phyloP scores from a whole-genome alignment of 2,888 invertebrate species.

The Polydesmus complanatus region DNA sequence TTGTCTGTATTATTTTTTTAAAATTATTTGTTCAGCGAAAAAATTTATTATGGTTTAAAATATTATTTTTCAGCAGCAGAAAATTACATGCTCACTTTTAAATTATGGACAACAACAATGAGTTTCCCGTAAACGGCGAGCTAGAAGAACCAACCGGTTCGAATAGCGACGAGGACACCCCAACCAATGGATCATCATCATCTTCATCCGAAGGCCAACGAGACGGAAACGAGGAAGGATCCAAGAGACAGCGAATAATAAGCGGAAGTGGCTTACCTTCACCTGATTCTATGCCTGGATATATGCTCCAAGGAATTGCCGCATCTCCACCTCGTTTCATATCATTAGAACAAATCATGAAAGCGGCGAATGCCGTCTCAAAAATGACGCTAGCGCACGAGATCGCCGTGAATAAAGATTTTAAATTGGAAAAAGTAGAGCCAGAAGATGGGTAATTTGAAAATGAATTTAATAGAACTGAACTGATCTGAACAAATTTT shows the following conservation, averaged over 20 bases:
- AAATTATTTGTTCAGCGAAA: too few species aligned
- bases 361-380: conserved; percentile 70
- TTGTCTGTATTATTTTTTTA: too few species aligned
- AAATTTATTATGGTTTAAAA: too few species aligned
- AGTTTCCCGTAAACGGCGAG: too few species aligned
- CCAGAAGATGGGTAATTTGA: conserved; percentile 44
- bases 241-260: not conserved
- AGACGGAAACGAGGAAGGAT: not conserved
- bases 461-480: not conserved
- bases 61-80: too few species aligned
- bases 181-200: not conserved
- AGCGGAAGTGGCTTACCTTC: not conserved
- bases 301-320: conserved; percentile 29
- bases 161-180: too few species aligned
- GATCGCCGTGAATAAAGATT: conserved; percentile 86
- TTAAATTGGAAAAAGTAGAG: conserved; percentile 66
- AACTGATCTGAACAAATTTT: not conserved
- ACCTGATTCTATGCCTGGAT: not conserved
- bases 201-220: not conserved
- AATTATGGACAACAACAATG: too few species aligned
- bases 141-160: too few species aligned
- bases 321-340: conserved; percentile 75
- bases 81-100: too few species aligned
- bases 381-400: conserved; percentile 95
- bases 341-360: conserved; percentile 70